Evolutionary conservation across 2,888 invertebrate genomes (phyloP).

Genomic region (Alentia gelatinosa): DNA sequence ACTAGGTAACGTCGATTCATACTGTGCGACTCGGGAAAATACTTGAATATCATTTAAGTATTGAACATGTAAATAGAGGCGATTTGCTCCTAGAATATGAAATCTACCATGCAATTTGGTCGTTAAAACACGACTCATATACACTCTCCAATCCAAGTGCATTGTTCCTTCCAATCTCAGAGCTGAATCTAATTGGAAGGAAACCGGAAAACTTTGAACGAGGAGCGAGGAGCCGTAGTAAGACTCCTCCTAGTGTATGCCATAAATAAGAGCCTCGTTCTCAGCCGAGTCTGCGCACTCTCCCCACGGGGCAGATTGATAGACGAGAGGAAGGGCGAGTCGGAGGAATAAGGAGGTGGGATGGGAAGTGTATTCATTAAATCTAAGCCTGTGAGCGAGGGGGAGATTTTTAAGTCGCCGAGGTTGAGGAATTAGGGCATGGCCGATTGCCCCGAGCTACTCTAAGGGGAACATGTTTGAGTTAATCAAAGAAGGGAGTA

Average conservation of each 20-base stretch:
- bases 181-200: neutral
- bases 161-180: neutral
- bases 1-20: no score
- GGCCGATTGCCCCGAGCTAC: constrained; percentile 24
- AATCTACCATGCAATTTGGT: neutral
- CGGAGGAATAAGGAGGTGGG: neutral
- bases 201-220: neutral
- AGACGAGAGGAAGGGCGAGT: neutral
- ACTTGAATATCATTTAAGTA: no score
- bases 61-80: no score
- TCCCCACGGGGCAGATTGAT: neutral
- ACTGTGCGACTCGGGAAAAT: no score
- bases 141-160: neutral
- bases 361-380: neutral
- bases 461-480: constrained; percentile 1
- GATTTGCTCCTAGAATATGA: neutral
- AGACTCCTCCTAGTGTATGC: neutral
- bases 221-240: neutral
- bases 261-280: neutral
- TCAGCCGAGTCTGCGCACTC: neutral
- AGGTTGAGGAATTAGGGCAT: constrained; percentile 18
- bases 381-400: neutral
- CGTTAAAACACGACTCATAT: neutral
- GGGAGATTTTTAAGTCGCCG: constrained; percentile 2
- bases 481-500: constrained; percentile 15